phyloP scores from a whole-genome alignment of 2,888 invertebrate species.

The Caenorhabditis auriculariae region DNA sequence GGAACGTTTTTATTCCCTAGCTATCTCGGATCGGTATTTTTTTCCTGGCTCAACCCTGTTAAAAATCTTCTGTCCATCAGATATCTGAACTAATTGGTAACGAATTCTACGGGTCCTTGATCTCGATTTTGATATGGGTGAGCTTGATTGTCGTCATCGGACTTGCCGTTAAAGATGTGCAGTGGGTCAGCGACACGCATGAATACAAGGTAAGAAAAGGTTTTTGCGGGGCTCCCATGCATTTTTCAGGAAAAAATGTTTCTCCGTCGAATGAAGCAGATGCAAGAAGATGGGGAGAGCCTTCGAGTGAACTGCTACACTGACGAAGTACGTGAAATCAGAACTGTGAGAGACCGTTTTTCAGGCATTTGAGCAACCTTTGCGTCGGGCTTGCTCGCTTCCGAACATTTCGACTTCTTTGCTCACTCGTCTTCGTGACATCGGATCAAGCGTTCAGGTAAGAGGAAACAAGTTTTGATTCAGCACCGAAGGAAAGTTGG shows the following conservation, averaged over 20 bases:
- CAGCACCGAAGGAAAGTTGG: no score
- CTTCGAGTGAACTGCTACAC: not conserved
- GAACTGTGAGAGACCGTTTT: no score
- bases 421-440: no score
- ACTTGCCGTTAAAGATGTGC: slow-evolving; percentile 80
- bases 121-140: slow-evolving; percentile 63
- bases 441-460: slow-evolving; percentile 1
- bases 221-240: not conserved
- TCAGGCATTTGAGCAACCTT: no score
- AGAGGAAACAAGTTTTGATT: no score
- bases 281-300: slow-evolving; percentile 1
- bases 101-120: not conserved
- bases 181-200: slow-evolving; percentile 73
- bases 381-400: slow-evolving; percentile 1
- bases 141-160: slow-evolving; percentile 71
- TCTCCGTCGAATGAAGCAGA: slow-evolving; percentile 2
- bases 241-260: not conserved
- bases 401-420: no score
- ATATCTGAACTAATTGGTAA: no score
- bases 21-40: slow-evolving; percentile 64
- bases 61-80: not conserved
- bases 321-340: not conserved
- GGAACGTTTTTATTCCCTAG: slow-evolving; percentile 86
- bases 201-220: slow-evolving; percentile 37
- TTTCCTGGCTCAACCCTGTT: not conserved